Conservation (phyloP, 2,888 invertebrate species). For the Dilophus febrilis region DNA sequence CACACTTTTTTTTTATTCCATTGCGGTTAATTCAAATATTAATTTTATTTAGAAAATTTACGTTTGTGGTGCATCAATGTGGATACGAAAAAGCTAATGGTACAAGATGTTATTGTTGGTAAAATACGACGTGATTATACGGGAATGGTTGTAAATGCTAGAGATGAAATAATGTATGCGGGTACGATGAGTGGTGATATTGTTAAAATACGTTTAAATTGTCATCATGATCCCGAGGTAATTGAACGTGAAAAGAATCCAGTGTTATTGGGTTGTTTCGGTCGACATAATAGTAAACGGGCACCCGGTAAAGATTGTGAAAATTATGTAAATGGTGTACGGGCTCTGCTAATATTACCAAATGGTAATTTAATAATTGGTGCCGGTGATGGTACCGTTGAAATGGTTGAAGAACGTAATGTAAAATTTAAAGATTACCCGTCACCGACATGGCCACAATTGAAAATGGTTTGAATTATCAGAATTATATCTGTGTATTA, state of each 20-base stretch:
- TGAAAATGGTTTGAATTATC: conserved; percentile 30
- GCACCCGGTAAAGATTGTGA: conserved; percentile 27
- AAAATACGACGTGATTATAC: conserved; percentile 61
- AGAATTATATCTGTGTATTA: conserved; percentile 6
- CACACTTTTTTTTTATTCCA: background rate
- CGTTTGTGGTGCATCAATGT: conserved; percentile 59
- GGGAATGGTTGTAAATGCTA: conserved; percentile 49
- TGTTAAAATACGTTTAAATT: conserved; percentile 38
- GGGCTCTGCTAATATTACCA: conserved; percentile 42
- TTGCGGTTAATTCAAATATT: background rate
- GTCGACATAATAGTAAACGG: conserved; percentile 25
- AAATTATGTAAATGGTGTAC: conserved; percentile 33
- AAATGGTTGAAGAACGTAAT: conserved; percentile 46
- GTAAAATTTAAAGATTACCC: conserved; percentile 26
- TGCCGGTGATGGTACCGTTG: conserved; percentile 69
- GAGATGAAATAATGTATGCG: conserved; percentile 61
- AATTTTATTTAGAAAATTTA: conserved; percentile 35
- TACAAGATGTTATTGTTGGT: conserved; percentile 57
- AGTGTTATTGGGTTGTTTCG: conserved; percentile 35
- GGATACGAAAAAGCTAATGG: conserved; percentile 48
- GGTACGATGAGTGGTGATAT: conserved; percentile 65
- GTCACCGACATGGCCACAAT: conserved; percentile 38
- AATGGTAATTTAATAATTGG: conserved; percentile 55
- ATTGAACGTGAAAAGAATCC: conserved; percentile 19
- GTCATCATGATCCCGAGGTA: conserved; percentile 33